A percentile compares a stretch with the other conserved stretches of the same genome.
phyloP scores from a whole-genome alignment of 2,888 invertebrate genomes.

The Hylaea fasciaria region DNA sequence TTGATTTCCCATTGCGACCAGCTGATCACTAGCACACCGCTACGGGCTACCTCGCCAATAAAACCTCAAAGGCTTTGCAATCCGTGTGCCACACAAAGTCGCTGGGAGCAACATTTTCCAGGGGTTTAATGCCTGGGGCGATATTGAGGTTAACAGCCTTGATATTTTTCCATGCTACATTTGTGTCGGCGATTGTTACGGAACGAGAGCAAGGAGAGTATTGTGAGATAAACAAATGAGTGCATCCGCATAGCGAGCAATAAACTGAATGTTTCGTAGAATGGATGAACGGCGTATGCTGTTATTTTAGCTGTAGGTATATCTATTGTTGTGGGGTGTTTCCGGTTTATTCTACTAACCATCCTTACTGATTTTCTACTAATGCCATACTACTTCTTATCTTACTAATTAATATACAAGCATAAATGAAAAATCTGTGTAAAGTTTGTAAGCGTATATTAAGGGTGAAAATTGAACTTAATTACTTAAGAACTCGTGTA shows the following conservation, averaged over 20 bases:
- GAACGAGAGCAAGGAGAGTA: conserved; percentile 23
- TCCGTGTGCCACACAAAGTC: conserved; percentile 5
- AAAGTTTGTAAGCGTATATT: too few species aligned
- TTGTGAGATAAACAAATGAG: conserved; percentile 32
- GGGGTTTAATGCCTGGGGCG: conserved; percentile 20
- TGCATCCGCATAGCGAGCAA: conserved; percentile 35
- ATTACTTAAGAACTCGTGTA: too few species aligned
- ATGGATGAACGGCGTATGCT: conserved; percentile 23
- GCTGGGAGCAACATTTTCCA: conserved; percentile 11
- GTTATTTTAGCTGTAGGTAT: conserved; percentile 1
- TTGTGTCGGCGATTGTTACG: conserved; percentile 23
- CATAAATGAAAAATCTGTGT: too few species aligned
- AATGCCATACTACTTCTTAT: too few species aligned
- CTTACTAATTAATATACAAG: too few species aligned
- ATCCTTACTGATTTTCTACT: too few species aligned
- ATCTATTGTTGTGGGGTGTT: not conserved
- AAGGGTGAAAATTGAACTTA: too few species aligned
- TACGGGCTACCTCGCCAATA: conserved; percentile 2
- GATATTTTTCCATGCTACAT: conserved; percentile 17
- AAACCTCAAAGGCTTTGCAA: not conserved
- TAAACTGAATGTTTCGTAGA: conserved; percentile 31
- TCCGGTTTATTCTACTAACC: not conserved
- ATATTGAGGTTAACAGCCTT: conserved; percentile 26
- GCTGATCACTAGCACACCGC: not conserved
- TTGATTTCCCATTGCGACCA: conserved; percentile 1